Conservation (phyloP, 2,113 vertebrate genomes). For the Cepphus grylle region DNA sequence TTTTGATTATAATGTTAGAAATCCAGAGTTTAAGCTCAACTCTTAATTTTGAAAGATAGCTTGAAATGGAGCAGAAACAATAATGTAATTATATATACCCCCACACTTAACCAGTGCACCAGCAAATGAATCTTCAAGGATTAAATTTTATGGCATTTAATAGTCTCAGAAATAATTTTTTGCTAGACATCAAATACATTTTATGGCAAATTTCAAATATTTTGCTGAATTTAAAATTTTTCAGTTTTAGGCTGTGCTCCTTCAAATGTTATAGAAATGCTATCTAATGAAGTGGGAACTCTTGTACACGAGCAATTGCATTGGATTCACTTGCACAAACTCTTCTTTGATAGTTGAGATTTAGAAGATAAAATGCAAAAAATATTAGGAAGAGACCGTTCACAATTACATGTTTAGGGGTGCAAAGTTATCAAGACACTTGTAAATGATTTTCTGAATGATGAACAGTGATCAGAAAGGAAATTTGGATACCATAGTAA, state of each 20-base stretch:
- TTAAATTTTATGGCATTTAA: not conserved
- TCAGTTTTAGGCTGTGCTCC: not conserved
- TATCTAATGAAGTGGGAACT: not conserved
- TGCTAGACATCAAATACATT: not conserved
- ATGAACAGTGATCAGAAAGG: not conserved
- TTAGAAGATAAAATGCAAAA: not conserved
- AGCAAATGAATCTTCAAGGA: not conserved
- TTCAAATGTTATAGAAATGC: not conserved
- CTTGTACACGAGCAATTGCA: not conserved
- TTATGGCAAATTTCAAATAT: not conserved
- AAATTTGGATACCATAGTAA: not conserved
- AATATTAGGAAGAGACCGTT: not conserved
- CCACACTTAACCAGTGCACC: not conserved
- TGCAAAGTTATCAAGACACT: not conserved
- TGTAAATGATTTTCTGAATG: not conserved
- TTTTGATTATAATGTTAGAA: not conserved
- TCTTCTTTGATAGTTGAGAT: not conserved
- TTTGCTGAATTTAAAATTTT: not conserved
- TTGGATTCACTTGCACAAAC: not conserved
- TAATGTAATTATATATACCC: not conserved
- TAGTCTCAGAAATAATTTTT: not conserved
- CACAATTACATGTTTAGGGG: not conserved
- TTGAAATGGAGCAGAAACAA: not conserved
- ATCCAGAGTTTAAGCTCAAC: not conserved
- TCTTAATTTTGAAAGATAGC: not conserved